Base-by-base conservation (phyloP, 2,113 vertebrate genomes). In the Natator depressus region DNA sequence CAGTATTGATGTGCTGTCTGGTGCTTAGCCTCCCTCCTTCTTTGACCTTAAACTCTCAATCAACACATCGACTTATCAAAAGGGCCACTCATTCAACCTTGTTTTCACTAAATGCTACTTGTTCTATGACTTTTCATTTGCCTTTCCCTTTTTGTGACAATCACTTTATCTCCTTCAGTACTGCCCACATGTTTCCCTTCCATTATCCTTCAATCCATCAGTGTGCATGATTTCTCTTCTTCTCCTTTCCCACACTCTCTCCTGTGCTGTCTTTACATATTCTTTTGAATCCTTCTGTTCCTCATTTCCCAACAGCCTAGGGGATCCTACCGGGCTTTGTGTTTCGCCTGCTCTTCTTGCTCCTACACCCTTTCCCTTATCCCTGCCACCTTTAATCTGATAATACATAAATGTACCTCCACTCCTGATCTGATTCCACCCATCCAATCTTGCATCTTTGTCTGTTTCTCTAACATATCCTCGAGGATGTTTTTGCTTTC, bases 31-130 rank as follows among this genome's bases (percentile, higher is more conserved):
- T 65, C 7, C 31, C 62, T 65, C 31, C 4, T 9, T 83, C 85
- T 88, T 89, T 78, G 25, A 78, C 42, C 10, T 24, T 78, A 47
- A 49, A 78, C 87, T 80, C 4, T 85, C 83, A 46, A 49, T 93
- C 38, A 4, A 46, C 25, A 13, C 46, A 35, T 93, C 76, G 9
- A 62, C 24, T 59, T 79, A 91, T 24, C 78, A n/a, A 19, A 8
- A 5, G 25, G 35, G 31, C 29, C 47, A 2, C 27, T 86, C 1
- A 1, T 38, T 88, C 82, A 38, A 9, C 38, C 80, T 93, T 11
- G 1, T 82, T 93, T 81, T 62, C 31, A 35, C 0, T 55, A 55
- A 4, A 55, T 31, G 24, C 5, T 12, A 62, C 46, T 62, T 8
- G 38, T 75, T 19, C 8, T 59, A 3, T 20, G 50, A 80, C 16